These are phyloP conservation scores for Branchipolynoe longqiensis DNA, from an alignment of 2,888 invertebrate genomes.

Conservation along the genomic window DNA sequence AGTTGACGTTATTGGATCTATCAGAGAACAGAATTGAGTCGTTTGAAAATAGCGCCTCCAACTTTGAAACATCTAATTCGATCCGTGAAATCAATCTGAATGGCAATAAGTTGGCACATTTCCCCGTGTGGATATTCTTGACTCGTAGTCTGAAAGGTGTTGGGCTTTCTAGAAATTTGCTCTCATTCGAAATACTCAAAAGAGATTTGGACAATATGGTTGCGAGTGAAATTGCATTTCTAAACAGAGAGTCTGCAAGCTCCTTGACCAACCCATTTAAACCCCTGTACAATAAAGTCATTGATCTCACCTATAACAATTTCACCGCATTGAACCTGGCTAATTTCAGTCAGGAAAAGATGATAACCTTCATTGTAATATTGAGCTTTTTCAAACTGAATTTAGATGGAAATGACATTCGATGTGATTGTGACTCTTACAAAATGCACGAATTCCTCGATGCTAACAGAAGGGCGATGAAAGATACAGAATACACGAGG, in stretches of 20 bases:
- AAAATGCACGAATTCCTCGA: neutral
- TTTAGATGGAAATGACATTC: slow-evolving; percentile 11
- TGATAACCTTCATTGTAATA: neutral
- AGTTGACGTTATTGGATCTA: neutral
- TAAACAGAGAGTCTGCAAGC: slow-evolving; percentile 1
- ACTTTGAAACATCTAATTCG: too few species aligned
- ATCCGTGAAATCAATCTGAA: neutral
- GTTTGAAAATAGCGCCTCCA: neutral
- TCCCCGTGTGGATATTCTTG: slow-evolving; percentile 2
- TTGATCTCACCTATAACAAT: slow-evolving; percentile 28
- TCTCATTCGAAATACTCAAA: neutral
- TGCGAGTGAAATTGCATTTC: neutral
- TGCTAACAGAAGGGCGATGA: neutral
- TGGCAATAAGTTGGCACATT: neutral
- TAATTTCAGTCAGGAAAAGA: neutral
- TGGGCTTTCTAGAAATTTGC: neutral
- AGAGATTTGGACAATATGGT: neutral
- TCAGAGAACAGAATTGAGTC: neutral
- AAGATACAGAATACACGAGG: neutral
- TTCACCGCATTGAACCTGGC: neutral
- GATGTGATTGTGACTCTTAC: neutral
- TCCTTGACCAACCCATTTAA: neutral
- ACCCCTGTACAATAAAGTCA: neutral
- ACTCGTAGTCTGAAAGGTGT: neutral
- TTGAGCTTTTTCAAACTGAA: neutral